Evolutionary conservation across 2,888 invertebrate species (phyloP).

Genomic region (Drosophila nr. fundita): DNA sequence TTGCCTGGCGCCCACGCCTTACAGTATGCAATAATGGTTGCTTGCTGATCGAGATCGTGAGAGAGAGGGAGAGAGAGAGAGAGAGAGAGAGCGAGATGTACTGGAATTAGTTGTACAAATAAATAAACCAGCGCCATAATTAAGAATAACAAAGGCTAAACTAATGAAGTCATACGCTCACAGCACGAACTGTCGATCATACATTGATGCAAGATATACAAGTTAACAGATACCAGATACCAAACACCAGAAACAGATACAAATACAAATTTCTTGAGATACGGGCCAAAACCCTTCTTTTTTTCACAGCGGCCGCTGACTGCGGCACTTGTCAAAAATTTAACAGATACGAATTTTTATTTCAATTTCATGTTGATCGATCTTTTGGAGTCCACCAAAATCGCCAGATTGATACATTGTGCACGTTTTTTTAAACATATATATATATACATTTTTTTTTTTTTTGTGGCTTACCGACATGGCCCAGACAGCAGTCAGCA

Average conservation of each 20-base stretch:
- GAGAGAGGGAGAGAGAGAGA: neutral
- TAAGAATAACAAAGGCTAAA: constrained; percentile 76
- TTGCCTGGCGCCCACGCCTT: constrained; percentile 51
- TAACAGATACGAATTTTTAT: constrained; percentile 76
- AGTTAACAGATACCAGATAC: neutral
- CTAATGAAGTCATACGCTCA: constrained; percentile 72
- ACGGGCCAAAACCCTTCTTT: constrained; percentile 8
- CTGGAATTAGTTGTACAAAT: constrained; percentile 77
- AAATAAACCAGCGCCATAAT: constrained; percentile 69
- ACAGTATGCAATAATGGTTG: constrained; percentile 36
- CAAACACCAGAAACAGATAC: constrained; percentile 13
- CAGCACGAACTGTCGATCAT: constrained; percentile 68
- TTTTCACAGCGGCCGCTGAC: constrained; percentile 65
- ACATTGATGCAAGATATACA: constrained; percentile 19
- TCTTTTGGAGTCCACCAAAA: constrained; percentile 68
- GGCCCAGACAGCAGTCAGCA: constrained; percentile 11
- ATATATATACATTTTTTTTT: neutral
- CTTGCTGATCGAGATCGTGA: neutral
- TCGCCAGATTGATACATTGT: constrained; percentile 83
- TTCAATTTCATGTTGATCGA: constrained; percentile 84
- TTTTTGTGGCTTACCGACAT: constrained; percentile 59
- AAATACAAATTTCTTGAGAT: constrained; percentile 9
- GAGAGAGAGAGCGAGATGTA: constrained; percentile 8
- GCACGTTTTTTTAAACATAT: constrained; percentile 69
- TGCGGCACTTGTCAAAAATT: constrained; percentile 84